Evolutionary conservation across 2,888 invertebrate genomes (phyloP).

Genomic region (Lydus trimaculatus): DNA sequence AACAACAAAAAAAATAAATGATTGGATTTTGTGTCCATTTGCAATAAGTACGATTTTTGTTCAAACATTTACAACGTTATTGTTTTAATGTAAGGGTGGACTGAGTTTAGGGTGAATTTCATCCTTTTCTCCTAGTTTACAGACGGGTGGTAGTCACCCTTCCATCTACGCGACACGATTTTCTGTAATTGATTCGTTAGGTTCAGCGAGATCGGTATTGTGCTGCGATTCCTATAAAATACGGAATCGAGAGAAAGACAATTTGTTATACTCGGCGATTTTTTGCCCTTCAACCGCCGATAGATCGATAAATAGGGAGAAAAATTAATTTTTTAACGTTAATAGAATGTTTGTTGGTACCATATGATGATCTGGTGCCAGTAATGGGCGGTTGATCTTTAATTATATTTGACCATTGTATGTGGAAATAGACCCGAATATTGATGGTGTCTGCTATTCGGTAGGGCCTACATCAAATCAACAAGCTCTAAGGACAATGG

Average conservation of each 20-base stretch:
- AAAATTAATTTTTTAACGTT: not conserved
- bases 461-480: not conserved
- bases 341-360: not conserved
- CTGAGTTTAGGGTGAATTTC: not conserved
- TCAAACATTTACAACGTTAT: not conserved
- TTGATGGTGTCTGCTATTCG: not conserved
- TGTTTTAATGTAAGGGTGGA: constrained; percentile 6
- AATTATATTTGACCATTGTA: not conserved
- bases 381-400: not conserved
- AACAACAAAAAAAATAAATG: no score
- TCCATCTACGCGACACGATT: constrained; percentile 20
- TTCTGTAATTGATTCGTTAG: constrained; percentile 32
- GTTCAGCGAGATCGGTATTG: not conserved
- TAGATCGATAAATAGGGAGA: not conserved
- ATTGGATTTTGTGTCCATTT: not conserved
- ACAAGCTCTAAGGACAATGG: constrained; percentile 9
- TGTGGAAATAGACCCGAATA: not conserved
- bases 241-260: not conserved
- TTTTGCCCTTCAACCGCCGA: not conserved
- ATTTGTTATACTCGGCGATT: not conserved
- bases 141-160: constrained; percentile 21
- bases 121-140: not conserved
- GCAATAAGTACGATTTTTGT: not conserved
- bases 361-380: constrained; percentile 1
- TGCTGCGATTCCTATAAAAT: not conserved